Evolutionary conservation across 2,888 invertebrate species (phyloP), one percentile per base, ranked within the genome.

Genomic region (Masnerella sp.): DNA sequence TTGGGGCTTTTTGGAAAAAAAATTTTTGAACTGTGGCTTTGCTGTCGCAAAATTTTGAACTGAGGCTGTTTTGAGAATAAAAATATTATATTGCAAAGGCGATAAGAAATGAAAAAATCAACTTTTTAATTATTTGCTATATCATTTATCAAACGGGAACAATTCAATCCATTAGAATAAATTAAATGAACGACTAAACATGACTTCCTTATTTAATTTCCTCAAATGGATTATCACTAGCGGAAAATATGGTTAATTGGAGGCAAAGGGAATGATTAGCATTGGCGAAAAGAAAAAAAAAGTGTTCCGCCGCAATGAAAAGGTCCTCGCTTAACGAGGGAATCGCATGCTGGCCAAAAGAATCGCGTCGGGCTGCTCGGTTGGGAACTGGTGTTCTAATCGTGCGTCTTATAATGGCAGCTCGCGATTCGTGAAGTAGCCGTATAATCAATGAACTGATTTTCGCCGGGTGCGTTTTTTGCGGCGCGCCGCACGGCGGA

Each of bases 391-490:
- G 47, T 42, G 70, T 70, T 64, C 70, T 70, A 70, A 70, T 62
- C 58, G 56, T 18, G n/a, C 42, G 70, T 51, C 62, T 64, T 58
- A 58, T 70, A 74, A 72, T 65, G 47, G 56, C 62, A 42, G 47
- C 71, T 71, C 62, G 67, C 69, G 70, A 54, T 45, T 67, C 58
- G 9, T 59, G 64, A 64, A 75, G 75, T 68, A 72, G 68, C 64
- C 68, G 68, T 64, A 61, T 72, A 68, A 71, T 68, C 71, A 68
- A 72, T 72, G 64, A 68, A 68, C 71, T 68, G 64, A 71, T 75
- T 75, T 68, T 59, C 64, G 58, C 34, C 52, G 28, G 65, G 18
- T 15, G 45, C 28, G 14, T 54, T 68, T 64, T 51, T 62, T 52
- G 56, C 28, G 45, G 64, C 68, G 59, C 52, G 54, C 40, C 61